Evolutionary conservation across 2,113 vertebrate species (phyloP), one percentile per base, ranked within the genome.

Genomic region (Neofelis nebulosa): DNA sequence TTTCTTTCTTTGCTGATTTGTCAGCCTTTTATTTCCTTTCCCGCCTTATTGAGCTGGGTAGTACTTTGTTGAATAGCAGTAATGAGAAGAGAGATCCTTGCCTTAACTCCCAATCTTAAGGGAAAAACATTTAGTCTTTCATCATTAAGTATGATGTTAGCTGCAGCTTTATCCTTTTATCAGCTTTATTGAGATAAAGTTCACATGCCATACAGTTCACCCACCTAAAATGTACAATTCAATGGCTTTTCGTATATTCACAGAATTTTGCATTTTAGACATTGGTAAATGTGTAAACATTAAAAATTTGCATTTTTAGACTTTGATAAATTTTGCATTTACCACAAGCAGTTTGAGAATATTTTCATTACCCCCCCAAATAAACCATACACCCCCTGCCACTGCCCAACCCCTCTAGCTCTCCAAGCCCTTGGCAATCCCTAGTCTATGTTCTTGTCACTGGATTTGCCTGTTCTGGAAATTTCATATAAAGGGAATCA

Each of bases 1-100:
- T 91, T 95, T 86, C 88, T 93, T 94, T 92, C 38, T 89, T 94
- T 89, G 92, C 11, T 85, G 14, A 73, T 92, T 33, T 63, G 19
- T 71, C n/a, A 63, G 11, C 29, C 7, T 83, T 86, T 82, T 82
- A 50, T 91, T 65, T 88, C 57, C 29, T 96, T 91, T 79, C n/a
- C 71, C 66, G 23, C 57, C 25, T 88, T 65, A 45, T 36, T 78
- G 18, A 5, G 4, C 50, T 78, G 48, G 7, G 12, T 68, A 91
- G 66, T 82, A 69, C 48, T 87, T 23, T 31, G 13, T 50, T 88
- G 45, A 94, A 88, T 61, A 71, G 14, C 52, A 89, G 11, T 33
- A 31, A 76, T 65, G 5, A 96, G 45, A 88, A 50, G 29, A 92
- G 61, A 80, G 92, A 85, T 92, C 21, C 19, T 66, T 94, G 50